phyloP scores from a whole-genome alignment of 92 coral and sea anemone species.

The Parazoanthus darwini region DNA sequence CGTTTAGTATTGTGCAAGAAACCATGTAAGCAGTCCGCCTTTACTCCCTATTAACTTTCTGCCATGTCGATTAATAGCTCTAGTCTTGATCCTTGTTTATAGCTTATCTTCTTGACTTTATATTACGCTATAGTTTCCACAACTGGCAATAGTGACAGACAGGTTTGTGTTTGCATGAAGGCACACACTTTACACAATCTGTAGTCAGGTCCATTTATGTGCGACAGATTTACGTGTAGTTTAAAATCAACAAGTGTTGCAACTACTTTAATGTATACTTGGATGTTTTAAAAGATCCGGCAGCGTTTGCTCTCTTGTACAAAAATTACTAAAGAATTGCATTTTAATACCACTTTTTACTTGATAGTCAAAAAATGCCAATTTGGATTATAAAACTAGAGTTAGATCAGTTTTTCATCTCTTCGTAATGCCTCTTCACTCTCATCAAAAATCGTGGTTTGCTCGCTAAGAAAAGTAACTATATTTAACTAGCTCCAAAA shows the following conservation, averaged over 20 bases:
- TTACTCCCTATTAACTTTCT: neutral
- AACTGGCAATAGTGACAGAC: neutral
- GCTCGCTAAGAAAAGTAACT: neutral
- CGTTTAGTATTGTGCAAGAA: neutral
- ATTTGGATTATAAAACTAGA: neutral
- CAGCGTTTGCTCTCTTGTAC: neutral
- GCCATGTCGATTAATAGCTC: neutral
- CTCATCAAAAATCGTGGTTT: neutral
- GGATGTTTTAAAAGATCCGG: too few species aligned
- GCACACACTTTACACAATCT: neutral
- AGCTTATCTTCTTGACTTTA: neutral
- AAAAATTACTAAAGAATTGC: too few species aligned
- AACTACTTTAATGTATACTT: too few species aligned
- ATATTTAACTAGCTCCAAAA: neutral
- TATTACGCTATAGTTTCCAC: neutral
- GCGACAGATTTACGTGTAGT: too few species aligned
- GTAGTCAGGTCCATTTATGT: neutral
- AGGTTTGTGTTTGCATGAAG: constrained; percentile 16
- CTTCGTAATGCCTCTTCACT: neutral
- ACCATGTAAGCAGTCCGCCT: neutral
- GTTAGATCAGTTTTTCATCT: neutral
- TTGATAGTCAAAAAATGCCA: too few species aligned
- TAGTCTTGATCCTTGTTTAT: neutral
- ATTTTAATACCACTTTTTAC: neutral
- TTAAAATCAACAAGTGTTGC: neutral